Conservation (phyloP, 2,113 vertebrate genomes). For the Bos javanicus region DNA sequence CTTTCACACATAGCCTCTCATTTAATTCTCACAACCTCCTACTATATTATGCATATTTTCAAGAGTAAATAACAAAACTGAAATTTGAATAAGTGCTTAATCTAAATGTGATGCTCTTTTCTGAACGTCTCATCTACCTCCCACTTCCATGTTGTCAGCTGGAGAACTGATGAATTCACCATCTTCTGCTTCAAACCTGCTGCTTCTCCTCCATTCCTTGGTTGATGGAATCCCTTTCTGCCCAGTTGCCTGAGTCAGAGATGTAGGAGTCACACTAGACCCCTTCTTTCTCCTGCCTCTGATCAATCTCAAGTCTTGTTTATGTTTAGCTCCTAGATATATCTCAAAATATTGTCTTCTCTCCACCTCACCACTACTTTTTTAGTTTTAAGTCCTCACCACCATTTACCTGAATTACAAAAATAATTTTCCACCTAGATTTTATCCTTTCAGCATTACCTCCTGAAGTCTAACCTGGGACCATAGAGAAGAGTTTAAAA, state of each 20-base stretch:
- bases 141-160: background rate
- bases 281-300: background rate
- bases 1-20: slow-evolving; percentile 64
- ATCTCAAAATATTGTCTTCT: background rate
- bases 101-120: slow-evolving; percentile 13
- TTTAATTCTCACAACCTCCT: slow-evolving; percentile 62
- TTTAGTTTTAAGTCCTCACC: background rate
- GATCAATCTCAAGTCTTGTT: background rate
- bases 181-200: background rate
- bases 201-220: background rate
- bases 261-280: background rate
- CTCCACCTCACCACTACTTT: background rate
- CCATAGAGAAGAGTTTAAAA: background rate
- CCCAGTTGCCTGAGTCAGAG: background rate
- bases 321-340: background rate
- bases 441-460: background rate
- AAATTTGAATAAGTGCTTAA: slow-evolving; percentile 11
- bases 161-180: background rate
- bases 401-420: background rate
- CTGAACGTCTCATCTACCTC: background rate
- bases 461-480: background rate
- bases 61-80: background rate
- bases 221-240: background rate
- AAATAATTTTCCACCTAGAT: background rate
- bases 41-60: slow-evolving; percentile 37